Evolutionary conservation across 1,140 invertebrate genomes (phyloP).

Genomic region (Trichomalopsis sarcophagae): DNA sequence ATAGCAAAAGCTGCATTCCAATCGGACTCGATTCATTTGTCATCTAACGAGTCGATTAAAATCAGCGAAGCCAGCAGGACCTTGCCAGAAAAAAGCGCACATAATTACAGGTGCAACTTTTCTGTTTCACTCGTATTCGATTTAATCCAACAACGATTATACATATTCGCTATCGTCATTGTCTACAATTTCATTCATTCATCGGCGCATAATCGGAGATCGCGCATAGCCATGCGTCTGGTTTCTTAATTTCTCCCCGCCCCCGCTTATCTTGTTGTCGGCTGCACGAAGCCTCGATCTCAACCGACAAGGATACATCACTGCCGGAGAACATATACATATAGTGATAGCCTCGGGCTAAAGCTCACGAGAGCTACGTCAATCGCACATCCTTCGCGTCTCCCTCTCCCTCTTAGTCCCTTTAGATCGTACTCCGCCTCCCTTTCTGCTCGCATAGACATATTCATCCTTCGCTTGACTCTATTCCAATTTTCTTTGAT

Average conservation of each 20-base stretch:
- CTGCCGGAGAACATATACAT: background rate
- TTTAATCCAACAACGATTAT: background rate
- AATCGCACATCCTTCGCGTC: conserved; percentile 14
- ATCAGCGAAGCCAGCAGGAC: too few species aligned
- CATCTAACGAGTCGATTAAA: too few species aligned
- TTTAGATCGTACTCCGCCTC: background rate
- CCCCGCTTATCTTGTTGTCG: background rate
- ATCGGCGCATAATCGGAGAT: background rate
- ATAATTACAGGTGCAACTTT: background rate
- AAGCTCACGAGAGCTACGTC: background rate
- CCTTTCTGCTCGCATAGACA: background rate
- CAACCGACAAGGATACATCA: conserved; percentile 26
- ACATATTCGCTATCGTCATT: background rate
- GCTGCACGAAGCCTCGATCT: background rate
- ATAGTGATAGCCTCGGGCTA: background rate
- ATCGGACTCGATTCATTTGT: background rate
- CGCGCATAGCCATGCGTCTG: background rate
- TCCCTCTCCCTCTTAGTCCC: background rate
- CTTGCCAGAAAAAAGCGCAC: too few species aligned
- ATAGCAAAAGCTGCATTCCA: background rate
- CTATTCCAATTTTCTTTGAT: conserved; percentile 13
- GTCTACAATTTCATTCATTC: background rate
- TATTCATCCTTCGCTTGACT: background rate
- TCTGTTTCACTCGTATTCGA: background rate
- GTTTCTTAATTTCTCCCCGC: conserved; percentile 27